Conservation (phyloP, 2,888 invertebrate species). For the Epistrophe grossulariae region DNA sequence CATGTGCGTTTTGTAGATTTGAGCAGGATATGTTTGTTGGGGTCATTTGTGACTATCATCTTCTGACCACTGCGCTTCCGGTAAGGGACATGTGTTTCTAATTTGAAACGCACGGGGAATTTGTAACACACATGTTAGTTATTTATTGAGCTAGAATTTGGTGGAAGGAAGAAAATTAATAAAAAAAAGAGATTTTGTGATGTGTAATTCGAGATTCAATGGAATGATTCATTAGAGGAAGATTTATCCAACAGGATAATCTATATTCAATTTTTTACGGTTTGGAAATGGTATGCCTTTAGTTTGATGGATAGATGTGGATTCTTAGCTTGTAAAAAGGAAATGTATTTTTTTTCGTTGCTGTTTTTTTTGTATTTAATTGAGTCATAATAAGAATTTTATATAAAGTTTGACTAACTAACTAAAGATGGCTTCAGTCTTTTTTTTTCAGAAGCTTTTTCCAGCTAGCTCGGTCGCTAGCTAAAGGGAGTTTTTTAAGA, state of each 20-base stretch:
- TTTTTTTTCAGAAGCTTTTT: too few species aligned
- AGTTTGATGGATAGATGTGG: constrained; percentile 31
- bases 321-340: neutral
- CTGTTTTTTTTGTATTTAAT: neutral
- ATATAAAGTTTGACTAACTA: too few species aligned
- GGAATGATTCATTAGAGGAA: constrained; percentile 54
- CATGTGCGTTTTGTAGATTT: neutral
- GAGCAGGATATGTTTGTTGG: constrained; percentile 51
- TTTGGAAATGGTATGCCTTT: neutral
- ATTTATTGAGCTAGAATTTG: neutral
- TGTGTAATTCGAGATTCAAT: constrained; percentile 58
- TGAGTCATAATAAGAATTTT: neutral
- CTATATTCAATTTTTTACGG: constrained; percentile 56
- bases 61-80: constrained; percentile 73
- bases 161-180: neutral
- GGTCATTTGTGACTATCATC: constrained; percentile 72
- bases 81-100: constrained; percentile 73
- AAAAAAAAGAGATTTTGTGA: constrained; percentile 58
- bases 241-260: constrained; percentile 58
- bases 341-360: neutral
- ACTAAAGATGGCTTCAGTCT: too few species aligned
- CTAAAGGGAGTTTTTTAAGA: too few species aligned
- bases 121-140: constrained; percentile 73
- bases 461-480: too few species aligned
- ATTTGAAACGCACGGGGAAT: constrained; percentile 73